Evolutionary conservation across 2,797 vertebrate genomes (phyloP).

Genomic region (Acrocephalus scirpaceus): DNA sequence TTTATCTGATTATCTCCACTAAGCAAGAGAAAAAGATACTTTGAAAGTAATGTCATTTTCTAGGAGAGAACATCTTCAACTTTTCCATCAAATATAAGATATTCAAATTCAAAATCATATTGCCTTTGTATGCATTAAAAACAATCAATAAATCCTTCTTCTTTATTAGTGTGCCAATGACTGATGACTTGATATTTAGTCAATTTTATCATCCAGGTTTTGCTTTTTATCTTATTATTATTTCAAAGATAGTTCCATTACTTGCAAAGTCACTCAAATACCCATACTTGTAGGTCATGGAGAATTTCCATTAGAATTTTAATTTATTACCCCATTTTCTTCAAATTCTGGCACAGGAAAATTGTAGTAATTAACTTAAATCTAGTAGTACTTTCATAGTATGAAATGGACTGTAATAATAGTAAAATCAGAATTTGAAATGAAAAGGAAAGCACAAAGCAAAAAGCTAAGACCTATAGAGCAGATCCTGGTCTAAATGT

Average conservation of each 20-base stretch:
- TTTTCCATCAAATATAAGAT: neutral
- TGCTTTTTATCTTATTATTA: conserved; percentile 1
- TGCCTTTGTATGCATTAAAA: neutral
- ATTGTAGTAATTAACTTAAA: neutral
- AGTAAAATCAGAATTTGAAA: neutral
- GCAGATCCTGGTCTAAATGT: neutral
- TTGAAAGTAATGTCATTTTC: neutral
- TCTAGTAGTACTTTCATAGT: neutral
- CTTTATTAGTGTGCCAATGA: neutral
- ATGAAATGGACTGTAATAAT: neutral
- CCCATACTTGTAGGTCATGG: neutral
- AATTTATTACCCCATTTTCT: neutral
- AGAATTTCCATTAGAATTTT: neutral
- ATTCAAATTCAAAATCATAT: neutral
- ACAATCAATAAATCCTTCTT: neutral
- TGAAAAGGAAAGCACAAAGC: neutral
- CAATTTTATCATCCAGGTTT: neutral
- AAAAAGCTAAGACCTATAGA: neutral
- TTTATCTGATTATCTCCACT: neutral
- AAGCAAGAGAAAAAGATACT: neutral
- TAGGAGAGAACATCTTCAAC: neutral
- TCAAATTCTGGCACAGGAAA: neutral
- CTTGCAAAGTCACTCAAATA: neutral
- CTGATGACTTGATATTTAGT: neutral
- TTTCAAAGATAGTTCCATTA: conserved; percentile 19